These are phyloP conservation scores for Dione juno DNA, from an alignment of 2,888 invertebrate genomes.

Conservation along the genomic window DNA sequence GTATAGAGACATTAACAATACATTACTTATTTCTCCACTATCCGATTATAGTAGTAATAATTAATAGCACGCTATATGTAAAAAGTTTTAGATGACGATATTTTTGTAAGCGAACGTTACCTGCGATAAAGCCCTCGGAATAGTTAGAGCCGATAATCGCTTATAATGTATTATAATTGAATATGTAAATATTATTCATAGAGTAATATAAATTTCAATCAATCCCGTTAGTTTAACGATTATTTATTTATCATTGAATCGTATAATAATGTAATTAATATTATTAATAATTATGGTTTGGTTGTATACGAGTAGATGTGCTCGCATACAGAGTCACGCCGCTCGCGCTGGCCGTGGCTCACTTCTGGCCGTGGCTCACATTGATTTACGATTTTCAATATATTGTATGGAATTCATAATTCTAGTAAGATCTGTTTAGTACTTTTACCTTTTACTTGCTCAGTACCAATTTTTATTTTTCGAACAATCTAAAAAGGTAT, in stretches of 20 bases:
- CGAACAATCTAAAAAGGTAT: too few species aligned
- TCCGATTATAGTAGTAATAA: too few species aligned
- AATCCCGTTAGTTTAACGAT: slow-evolving; percentile 1
- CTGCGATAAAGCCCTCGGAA: too few species aligned
- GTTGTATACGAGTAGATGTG: background rate
- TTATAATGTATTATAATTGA: too few species aligned
- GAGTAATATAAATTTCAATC: background rate
- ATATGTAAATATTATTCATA: background rate
- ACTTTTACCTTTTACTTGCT: slow-evolving; percentile 5
- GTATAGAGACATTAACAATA: too few species aligned
- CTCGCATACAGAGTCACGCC: background rate
- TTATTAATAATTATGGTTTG: background rate
- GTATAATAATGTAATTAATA: background rate
- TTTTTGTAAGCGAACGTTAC: too few species aligned
- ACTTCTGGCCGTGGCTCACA: slow-evolving; percentile 19
- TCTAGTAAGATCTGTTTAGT: slow-evolving; percentile 7
- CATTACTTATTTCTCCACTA: too few species aligned
- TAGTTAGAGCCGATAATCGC: too few species aligned
- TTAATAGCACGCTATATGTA: too few species aligned
- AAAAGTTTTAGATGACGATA: too few species aligned
- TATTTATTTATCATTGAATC: slow-evolving; percentile 2
- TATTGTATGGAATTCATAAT: slow-evolving; percentile 13
- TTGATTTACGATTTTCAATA: slow-evolving; percentile 19
- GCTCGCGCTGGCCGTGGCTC: slow-evolving; percentile 15
- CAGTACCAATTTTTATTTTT: background rate